A percentile compares a stretch with the other conserved stretches of the same genome.
Evolutionary conservation across 2,797 vertebrate species (phyloP).

Genomic region (Arrhamphus sclerolepis): DNA sequence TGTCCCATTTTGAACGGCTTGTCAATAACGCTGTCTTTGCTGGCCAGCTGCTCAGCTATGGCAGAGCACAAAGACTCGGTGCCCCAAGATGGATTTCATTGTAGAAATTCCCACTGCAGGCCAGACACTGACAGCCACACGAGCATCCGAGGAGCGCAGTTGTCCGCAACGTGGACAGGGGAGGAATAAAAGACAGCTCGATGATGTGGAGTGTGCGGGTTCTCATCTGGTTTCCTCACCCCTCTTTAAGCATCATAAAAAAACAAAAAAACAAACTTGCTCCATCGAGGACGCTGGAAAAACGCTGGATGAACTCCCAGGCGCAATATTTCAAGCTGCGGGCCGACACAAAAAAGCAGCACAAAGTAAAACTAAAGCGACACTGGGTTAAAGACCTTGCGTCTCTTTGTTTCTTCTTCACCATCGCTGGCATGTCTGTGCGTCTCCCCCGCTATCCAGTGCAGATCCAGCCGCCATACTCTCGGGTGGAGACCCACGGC

Average conservation of each 20-base stretch:
- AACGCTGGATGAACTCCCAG: slow-evolving; percentile 42
- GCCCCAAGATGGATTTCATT: slow-evolving; percentile 78
- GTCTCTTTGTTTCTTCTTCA: slow-evolving; percentile 63
- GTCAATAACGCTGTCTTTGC: slow-evolving; percentile 57
- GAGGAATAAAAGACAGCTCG: slow-evolving; percentile 29
- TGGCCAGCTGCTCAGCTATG: slow-evolving; percentile 68
- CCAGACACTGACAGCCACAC: slow-evolving; percentile 62
- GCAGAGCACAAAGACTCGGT: slow-evolving; percentile 83
- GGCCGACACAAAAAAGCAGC: slow-evolving; percentile 14
- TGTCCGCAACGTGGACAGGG: slow-evolving; percentile 45
- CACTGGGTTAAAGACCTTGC: slow-evolving; percentile 39
- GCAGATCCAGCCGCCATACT: slow-evolving; percentile 80
- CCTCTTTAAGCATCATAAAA: slow-evolving; percentile 55
- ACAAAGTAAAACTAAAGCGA: slow-evolving; percentile 7
- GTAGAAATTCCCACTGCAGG: slow-evolving; percentile 71
- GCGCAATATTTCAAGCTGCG: slow-evolving; percentile 23
- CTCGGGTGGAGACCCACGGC: slow-evolving; percentile 83
- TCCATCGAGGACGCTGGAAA: slow-evolving; percentile 68
- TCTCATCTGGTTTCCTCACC: slow-evolving; percentile 74
- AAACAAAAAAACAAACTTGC: slow-evolving; percentile 75
- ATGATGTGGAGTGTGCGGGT: slow-evolving; percentile 53
- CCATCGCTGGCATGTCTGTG: slow-evolving; percentile 61
- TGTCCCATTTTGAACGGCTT: slow-evolving; percentile 64
- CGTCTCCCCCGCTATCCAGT: slow-evolving; percentile 63
- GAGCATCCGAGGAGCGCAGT: slow-evolving; percentile 49